A percentile compares a stretch with the other conserved stretches of the same genome.
These are phyloP conservation scores for Takifugu rubripes DNA, from an alignment of 2,797 vertebrate species.

Conservation along the genomic window DNA sequence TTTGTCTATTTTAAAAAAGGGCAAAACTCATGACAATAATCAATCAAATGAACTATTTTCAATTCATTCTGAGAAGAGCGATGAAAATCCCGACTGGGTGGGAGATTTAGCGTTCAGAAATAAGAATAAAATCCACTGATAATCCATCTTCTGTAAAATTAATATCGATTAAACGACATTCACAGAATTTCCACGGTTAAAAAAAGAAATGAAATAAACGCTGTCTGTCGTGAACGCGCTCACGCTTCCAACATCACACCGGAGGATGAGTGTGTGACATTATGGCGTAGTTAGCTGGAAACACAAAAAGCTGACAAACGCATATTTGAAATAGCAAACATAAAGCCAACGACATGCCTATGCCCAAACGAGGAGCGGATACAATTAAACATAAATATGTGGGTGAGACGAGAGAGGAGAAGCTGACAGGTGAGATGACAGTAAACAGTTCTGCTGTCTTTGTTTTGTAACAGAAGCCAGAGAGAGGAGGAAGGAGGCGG, in stretches of 20 bases:
- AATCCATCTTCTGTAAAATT: conserved; percentile 4
- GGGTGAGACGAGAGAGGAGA: conserved; percentile 47
- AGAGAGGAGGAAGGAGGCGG: conserved; percentile 36
- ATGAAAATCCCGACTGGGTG: not conserved
- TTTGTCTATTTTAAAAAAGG: conserved; percentile 1
- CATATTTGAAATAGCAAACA: conserved; percentile 39
- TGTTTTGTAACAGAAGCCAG: conserved; percentile 70
- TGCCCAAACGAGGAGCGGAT: conserved; percentile 40
- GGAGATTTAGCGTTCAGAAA: not conserved
- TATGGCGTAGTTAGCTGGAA: conserved; percentile 34
- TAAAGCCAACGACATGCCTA: conserved; percentile 49
- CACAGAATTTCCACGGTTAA: conserved; percentile 11
- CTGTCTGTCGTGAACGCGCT: conserved; percentile 15
- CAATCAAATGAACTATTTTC: conserved; percentile 12
- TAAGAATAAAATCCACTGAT: not conserved
- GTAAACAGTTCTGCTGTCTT: conserved; percentile 73
- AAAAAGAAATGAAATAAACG: not conserved
- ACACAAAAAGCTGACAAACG: conserved; percentile 45
- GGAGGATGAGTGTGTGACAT: conserved; percentile 33
- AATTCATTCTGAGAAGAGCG: not conserved
- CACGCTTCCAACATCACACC: conserved; percentile 29
- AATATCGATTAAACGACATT: conserved; percentile 14
- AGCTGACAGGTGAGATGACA: conserved; percentile 66
- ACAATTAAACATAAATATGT: conserved; percentile 66
- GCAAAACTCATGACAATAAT: conserved; percentile 11